Conservation (phyloP, 2,888 invertebrate genomes). For the Allolobophora icterica region DNA sequence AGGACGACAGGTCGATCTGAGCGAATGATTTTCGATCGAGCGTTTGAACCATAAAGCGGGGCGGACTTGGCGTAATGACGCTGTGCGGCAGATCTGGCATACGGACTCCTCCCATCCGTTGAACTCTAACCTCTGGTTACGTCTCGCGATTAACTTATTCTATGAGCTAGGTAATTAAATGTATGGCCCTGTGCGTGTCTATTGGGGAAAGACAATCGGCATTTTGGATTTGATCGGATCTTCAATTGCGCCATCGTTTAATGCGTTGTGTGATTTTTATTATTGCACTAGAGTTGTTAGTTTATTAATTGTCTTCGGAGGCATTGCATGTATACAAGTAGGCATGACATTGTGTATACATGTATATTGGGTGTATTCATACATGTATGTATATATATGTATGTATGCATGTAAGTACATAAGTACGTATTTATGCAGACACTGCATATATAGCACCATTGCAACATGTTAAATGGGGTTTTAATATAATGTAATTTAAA, state of each 20-base stretch:
- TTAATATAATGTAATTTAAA: neutral
- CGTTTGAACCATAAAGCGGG: neutral
- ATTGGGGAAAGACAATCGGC: neutral
- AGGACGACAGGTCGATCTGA: neutral
- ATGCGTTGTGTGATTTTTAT: neutral
- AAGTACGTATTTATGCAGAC: neutral
- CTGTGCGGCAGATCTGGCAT: neutral
- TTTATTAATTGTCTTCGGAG: neutral
- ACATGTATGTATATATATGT: neutral
- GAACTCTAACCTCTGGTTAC: neutral
- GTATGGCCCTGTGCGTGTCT: neutral
- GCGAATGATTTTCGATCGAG: neutral
- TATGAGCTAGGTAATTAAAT: neutral
- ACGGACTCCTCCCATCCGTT: slow-evolving; percentile 6
- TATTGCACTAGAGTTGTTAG: neutral
- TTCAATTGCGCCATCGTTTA: neutral
- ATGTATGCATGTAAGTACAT: neutral
- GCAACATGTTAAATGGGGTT: neutral
- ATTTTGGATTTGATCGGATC: neutral
- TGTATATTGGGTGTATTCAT: neutral
- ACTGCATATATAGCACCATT: neutral
- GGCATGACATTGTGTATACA: neutral
- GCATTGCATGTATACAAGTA: neutral
- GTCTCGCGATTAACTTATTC: neutral
- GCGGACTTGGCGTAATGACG: neutral